Base-by-base conservation (phyloP, 2,797 vertebrate genomes). In the Melanotaenia trifasciata region DNA sequence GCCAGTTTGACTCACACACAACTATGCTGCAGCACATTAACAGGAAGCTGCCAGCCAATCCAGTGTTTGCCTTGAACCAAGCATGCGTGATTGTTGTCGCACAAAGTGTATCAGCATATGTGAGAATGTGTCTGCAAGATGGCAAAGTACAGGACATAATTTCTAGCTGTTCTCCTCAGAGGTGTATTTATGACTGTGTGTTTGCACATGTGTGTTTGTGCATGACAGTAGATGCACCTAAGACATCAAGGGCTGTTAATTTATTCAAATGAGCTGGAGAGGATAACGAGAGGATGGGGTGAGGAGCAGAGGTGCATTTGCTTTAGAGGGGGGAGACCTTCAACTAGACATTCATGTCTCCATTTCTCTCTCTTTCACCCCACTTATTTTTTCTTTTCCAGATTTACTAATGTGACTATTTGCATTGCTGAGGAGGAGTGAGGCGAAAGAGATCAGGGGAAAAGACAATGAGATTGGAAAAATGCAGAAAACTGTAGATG, bases 251-350 rank as follows among this genome's bases (percentile, higher is more conserved):
- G 90, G 84, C 92, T 94, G 94, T 92, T 95, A 94, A 95, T 95
- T 94, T 94, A 95, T 95, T 95, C 90, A 94, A 94, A 95, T 94
- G 92, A 94, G 91, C 90, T 76, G 73, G 82, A 85, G 88, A 92
- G 91, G 87, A 92, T 93, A 94, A 92, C 76, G 84, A 94, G 87
- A 88, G 85, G 90, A 89, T 82, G 78, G 84, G 89, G 80, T 78
- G 88, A 78, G 85, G 82, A 82, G 83, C 68, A 50, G 77, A 77
- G 80, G 79, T 74, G 76, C 54, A 61, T 76, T 47, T 80, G 56
- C 36, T 75, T 71, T 57, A 62, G 32, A 63, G 63, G 76, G 89
- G 88, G 84, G 84, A 60, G 69, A 83, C 84, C 78, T 88, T 83
- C 78, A 72, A 76, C 79, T 90, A 72, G 87, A 91, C 85, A 85